These are phyloP conservation scores for Eremophila alpestris DNA, from an alignment of 2,797 vertebrate genomes.

Conservation along the genomic window DNA sequence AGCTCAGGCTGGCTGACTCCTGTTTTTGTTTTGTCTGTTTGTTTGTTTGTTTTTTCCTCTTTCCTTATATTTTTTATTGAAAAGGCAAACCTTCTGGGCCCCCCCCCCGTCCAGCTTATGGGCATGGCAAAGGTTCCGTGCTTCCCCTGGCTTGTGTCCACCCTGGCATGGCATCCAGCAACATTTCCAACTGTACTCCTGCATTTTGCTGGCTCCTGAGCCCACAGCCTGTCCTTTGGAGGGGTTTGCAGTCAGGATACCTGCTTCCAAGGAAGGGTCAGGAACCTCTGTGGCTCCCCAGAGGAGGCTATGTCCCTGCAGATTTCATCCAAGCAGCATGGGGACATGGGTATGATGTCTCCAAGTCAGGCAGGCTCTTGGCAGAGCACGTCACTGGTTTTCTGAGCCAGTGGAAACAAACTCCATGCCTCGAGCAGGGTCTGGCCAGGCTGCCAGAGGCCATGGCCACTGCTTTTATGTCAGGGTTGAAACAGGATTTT, in stretches of 20 bases:
- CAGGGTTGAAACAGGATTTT: neutral
- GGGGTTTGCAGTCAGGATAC: neutral
- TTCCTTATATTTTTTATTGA: neutral
- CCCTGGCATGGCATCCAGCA: accelerated
- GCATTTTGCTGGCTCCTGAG: neutral
- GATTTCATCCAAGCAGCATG: neutral
- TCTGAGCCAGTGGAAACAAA: neutral
- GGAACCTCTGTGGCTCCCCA: neutral
- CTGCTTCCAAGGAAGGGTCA: accelerated
- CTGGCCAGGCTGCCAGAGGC: neutral
- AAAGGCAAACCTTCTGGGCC: neutral
- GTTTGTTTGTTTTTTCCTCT: neutral
- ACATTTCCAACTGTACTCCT: neutral
- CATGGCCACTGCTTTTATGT: accelerated
- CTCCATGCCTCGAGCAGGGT: neutral
- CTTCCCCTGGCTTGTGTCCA: neutral
- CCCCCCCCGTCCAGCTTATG: accelerated
- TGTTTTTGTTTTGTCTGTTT: too few relatives aligned
- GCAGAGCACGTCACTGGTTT: neutral
- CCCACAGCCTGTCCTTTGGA: neutral
- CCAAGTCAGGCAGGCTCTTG: neutral
- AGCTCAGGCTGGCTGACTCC: neutral
- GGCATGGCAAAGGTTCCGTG: neutral
- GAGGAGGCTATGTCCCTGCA: neutral
- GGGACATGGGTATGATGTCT: neutral